Base-by-base conservation (phyloP, 2,113 vertebrate genomes). In the Triplophysa siluroides region DNA sequence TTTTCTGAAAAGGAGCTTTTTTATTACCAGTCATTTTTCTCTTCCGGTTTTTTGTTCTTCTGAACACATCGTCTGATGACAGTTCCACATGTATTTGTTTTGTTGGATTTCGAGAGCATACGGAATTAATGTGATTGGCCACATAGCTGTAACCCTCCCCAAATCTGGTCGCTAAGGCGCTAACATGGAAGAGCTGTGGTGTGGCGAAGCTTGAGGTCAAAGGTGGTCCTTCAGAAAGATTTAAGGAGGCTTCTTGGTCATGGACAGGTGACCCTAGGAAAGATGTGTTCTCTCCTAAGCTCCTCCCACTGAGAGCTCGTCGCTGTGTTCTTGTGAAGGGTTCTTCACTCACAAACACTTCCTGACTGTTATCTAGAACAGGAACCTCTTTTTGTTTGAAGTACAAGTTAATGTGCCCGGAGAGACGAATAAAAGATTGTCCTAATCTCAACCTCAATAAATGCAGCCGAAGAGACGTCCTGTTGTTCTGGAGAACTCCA, bases 141-240 rank as follows among this genome's bases (percentile, higher is more conserved):
- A 92, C 88, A 16, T 92, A 91, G 73, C 9, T 87, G 85, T 90
- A 92, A 72, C 88, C 90, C 78, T 92, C 90, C 2, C 91, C 91
- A 73, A 92, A 93, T 78, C 77, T 85, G 54, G 88, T 90, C 0
- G 88, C 81, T 69, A 92, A 80, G 72, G 88, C 85, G 67, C 91
- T 92, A 16, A 86, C 86, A 78, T 93, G 91, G 85, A 93, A 93
- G 12, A 92, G 80, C 5, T 92, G 88, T 21, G 82, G 19, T 56
- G 74, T 71, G 58, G 83, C 64, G 10, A 45, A 65, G 63, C 67
- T 63, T 18, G 52, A 45, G 23, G 56, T 12, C 18, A 60, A 76
- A 71, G 56, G 41, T 45, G 78, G 43, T 72, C 50, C 78, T n/a
- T 74, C 45, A n/a, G 56, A 14, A 19, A 60, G 64, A 7, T 70